These are phyloP conservation scores for Platysternon megacephalum DNA, from an alignment of 2,113 vertebrate genomes.

Conservation along the genomic window DNA sequence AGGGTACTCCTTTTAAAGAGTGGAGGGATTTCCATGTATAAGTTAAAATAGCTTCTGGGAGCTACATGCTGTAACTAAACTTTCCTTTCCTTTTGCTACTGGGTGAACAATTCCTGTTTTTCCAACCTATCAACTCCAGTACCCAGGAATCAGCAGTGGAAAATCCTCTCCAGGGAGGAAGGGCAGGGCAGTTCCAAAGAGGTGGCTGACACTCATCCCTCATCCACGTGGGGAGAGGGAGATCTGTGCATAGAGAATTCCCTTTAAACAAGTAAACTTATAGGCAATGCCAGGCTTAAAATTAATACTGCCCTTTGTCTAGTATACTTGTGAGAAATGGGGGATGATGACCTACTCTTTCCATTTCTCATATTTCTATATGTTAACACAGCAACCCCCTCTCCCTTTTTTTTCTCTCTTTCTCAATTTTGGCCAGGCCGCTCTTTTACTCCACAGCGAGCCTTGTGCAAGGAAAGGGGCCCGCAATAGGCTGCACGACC, in stretches of 20 bases:
- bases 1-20: neutral
- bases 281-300: neutral
- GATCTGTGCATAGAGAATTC: fast-evolving
- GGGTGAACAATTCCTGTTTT: neutral
- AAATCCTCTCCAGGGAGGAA: neutral
- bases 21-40: neutral
- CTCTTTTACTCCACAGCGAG: too few species aligned
- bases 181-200: neutral
- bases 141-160: neutral
- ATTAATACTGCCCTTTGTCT: neutral
- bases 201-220: neutral
- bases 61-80: neutral
- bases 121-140: neutral
- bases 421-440: too few species aligned
- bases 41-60: too few species aligned
- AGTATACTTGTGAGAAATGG: neutral
- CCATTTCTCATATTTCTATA: neutral
- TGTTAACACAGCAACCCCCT: too few species aligned
- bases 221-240: neutral
- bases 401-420: too few species aligned
- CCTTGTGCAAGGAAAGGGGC: too few species aligned
- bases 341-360: neutral
- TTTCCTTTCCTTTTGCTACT: neutral
- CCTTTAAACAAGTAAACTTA: neutral
- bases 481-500: too few species aligned